Conservation (phyloP, 2,113 vertebrate genomes). For the Prinia subflava region DNA sequence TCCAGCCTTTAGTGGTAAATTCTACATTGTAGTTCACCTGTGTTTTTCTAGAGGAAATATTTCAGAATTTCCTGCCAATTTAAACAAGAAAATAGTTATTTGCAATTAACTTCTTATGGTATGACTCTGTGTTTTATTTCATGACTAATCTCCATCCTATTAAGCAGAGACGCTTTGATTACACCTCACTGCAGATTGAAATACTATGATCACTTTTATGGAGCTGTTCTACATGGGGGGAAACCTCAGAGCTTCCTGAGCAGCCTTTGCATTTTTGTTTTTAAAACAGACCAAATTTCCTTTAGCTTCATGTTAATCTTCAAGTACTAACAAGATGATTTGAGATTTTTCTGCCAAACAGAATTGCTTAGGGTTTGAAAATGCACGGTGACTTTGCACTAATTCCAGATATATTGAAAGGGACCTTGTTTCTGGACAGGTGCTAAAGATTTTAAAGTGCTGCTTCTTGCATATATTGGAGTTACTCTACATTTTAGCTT, state of each 20-base stretch:
- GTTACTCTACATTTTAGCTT: not conserved
- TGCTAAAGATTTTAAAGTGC: not conserved
- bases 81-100: slow-evolving; percentile 51
- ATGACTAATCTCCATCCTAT: slow-evolving; percentile 16
- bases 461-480: not conserved
- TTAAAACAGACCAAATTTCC: not conserved
- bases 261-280: not conserved
- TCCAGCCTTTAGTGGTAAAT: not conserved
- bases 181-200: not conserved
- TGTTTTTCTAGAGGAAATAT: slow-evolving; percentile 37
- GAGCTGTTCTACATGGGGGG: accelerated
- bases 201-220: not conserved
- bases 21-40: not conserved
- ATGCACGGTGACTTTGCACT: not conserved
- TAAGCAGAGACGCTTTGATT: slow-evolving; percentile 27
- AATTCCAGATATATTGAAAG: not conserved
- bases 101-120: slow-evolving; percentile 47
- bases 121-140: slow-evolving; percentile 13
- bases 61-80: slow-evolving; percentile 30
- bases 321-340: not conserved
- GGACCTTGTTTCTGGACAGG: not conserved
- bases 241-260: not conserved
- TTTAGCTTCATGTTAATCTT: not conserved
- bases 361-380: not conserved
- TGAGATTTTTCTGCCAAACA: not conserved